Conservation (phyloP, 2,797 vertebrate genomes). For the Premnoplex brunnescens region DNA sequence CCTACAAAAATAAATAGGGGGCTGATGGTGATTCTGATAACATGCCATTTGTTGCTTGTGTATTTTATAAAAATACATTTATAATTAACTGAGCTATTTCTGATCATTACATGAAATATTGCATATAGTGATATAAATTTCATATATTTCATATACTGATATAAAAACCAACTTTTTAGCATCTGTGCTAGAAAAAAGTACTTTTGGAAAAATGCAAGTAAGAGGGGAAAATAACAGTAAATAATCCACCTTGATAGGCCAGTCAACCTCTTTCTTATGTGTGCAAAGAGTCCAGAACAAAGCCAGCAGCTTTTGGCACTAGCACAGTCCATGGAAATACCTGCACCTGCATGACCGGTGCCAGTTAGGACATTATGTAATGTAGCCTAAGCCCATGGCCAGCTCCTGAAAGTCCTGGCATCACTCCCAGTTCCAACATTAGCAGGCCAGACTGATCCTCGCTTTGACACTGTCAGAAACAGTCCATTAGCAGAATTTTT, state of each 20-base stretch:
- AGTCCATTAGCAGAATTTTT: neutral
- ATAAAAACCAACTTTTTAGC: neutral
- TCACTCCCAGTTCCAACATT: slow-evolving; percentile 53
- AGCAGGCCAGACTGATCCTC: neutral
- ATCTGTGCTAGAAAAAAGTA: neutral
- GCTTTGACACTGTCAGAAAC: neutral
- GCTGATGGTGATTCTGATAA: neutral
- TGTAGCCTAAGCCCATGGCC: neutral
- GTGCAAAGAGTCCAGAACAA: neutral
- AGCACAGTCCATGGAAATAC: neutral
- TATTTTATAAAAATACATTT: neutral
- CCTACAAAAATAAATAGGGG: neutral
- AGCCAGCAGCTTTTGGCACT: neutral
- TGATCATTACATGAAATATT: neutral
- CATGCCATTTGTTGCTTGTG: neutral
- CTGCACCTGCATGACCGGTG: neutral
- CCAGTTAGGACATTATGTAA: slow-evolving; percentile 27
- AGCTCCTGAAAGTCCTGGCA: slow-evolving; percentile 43
- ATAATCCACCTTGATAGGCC: neutral
- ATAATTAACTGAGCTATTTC: neutral
- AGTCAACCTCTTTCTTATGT: neutral
- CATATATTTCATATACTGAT: neutral
- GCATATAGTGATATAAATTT: neutral
- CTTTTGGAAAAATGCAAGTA: neutral
- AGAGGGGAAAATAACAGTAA: neutral